These are phyloP conservation scores for Pentalonia nigronervosa DNA, from an alignment of 1,140 invertebrate species.

Conservation along the genomic window DNA sequence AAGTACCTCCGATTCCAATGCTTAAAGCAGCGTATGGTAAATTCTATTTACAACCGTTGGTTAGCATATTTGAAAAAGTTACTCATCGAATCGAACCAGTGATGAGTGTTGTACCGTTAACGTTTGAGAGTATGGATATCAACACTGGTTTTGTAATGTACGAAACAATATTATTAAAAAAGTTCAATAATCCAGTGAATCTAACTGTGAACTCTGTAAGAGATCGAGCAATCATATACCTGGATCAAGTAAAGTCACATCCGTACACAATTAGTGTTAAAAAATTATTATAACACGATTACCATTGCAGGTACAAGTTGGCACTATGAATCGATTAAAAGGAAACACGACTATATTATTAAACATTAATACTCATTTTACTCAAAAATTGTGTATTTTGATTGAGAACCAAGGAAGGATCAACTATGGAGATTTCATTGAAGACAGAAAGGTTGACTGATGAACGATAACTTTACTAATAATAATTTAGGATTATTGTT, in stretches of 20 bases:
- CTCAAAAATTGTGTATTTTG: constrained; percentile 72
- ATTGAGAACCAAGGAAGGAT: constrained; percentile 86
- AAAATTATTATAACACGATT: neutral
- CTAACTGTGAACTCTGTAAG: constrained; percentile 55
- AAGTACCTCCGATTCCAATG: neutral
- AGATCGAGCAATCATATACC: constrained; percentile 79
- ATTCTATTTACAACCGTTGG: constrained; percentile 66
- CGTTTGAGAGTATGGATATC: constrained; percentile 71
- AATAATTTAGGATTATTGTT: neutral
- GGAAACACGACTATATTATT: constrained; percentile 36
- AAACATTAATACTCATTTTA: constrained; percentile 59
- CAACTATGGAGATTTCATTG: constrained; percentile 73
- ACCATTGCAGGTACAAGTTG: constrained; percentile 22
- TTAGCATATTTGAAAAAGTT: constrained; percentile 64
- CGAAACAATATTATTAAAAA: constrained; percentile 68
- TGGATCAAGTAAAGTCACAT: constrained; percentile 71
- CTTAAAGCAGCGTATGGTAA: constrained; percentile 68
- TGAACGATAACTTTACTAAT: neutral
- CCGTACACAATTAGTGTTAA: neutral
- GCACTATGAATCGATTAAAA: constrained; percentile 10
- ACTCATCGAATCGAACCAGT: constrained; percentile 14
- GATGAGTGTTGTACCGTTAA: constrained; percentile 62
- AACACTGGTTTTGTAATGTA: constrained; percentile 78
- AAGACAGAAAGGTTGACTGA: constrained; percentile 73
- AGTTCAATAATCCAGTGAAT: constrained; percentile 66